Conservation (phyloP, 2,113 vertebrate genomes). For the Serinus canaria region DNA sequence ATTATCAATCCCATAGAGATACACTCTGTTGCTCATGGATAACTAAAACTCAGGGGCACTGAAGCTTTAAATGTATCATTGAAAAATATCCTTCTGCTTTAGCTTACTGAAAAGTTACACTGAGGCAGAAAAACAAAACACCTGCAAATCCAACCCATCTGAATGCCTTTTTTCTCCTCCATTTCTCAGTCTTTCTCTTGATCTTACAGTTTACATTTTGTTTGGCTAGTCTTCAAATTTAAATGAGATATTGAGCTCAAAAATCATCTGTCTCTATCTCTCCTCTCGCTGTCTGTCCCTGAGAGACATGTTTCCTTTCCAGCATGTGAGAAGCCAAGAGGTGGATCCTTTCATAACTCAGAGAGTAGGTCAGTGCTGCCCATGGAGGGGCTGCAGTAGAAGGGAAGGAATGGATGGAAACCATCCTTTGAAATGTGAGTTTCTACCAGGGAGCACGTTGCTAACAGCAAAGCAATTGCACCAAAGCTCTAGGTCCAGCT, state of each 20-base stretch:
- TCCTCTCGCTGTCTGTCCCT: accelerated
- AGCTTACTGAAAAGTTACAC: background rate
- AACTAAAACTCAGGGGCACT: background rate
- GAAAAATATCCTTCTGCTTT: background rate
- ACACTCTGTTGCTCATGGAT: background rate
- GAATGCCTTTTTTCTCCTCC: background rate
- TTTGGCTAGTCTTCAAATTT: background rate
- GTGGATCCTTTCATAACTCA: background rate
- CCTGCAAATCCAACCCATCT: background rate
- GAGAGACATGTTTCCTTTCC: background rate
- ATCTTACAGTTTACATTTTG: background rate
- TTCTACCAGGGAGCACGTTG: background rate
- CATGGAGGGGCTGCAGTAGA: background rate
- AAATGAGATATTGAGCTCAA: background rate
- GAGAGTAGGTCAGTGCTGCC: background rate
- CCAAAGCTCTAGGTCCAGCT: background rate
- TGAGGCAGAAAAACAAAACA: background rate
- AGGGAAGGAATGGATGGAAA: background rate
- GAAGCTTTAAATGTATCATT: background rate
- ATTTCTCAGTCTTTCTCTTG: background rate
- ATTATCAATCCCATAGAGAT: background rate
- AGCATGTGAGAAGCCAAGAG: background rate
- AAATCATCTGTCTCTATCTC: background rate
- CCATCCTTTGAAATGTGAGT: background rate
- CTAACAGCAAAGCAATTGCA: background rate